Evolutionary conservation across 2,113 vertebrate genomes (phyloP).

Genomic region (Saimiri boliviensis): DNA sequence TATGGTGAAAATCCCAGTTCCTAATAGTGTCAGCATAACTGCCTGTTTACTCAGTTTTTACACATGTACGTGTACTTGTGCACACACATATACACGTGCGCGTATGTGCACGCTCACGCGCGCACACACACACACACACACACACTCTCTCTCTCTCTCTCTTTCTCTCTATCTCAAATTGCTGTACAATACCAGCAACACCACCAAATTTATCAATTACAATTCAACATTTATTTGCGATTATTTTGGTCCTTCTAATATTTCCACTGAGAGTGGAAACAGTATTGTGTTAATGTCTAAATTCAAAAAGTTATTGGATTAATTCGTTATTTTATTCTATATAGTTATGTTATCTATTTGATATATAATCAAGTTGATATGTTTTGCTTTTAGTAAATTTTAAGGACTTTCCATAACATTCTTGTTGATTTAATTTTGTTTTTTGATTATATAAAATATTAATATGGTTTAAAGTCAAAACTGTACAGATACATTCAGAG

Average conservation of each 20-base stretch:
- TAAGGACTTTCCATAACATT: background rate
- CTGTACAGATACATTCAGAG: background rate
- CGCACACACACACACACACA: background rate
- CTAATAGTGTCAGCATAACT: background rate
- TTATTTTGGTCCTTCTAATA: constrained; percentile 11
- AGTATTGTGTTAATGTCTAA: background rate
- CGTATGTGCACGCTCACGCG: too few relatives aligned
- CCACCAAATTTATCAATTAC: background rate
- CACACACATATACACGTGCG: too few relatives aligned
- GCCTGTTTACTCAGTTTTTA: background rate
- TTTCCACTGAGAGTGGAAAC: background rate
- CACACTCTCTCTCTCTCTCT: background rate
- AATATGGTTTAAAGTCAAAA: background rate
- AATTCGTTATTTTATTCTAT: background rate
- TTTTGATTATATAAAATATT: background rate
- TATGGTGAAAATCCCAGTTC: background rate
- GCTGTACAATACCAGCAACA: background rate
- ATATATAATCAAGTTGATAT: background rate
- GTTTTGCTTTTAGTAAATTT: background rate
- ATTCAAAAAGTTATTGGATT: background rate
- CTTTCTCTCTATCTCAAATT: background rate
- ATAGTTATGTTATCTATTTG: background rate
- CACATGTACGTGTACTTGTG: background rate
- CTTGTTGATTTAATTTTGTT: background rate
- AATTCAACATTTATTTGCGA: background rate